Evolutionary conservation across 2,888 invertebrate species (phyloP).

Genomic region (Antitype chi): DNA sequence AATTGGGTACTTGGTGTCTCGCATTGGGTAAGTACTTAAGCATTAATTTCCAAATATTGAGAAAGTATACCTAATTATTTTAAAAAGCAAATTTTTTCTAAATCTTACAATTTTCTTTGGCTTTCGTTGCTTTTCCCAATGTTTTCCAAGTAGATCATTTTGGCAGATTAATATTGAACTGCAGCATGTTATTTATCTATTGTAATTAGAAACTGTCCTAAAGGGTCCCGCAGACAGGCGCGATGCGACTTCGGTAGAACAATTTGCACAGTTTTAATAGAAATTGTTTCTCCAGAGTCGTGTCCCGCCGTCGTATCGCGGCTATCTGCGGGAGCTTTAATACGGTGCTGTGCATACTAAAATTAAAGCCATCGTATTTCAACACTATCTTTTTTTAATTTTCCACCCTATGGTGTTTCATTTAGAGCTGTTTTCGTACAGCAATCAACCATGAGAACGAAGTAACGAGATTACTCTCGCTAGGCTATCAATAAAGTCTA

Average conservation of each 20-base stretch:
- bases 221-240: no score
- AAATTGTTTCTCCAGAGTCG: no score
- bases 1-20: constrained; percentile 32
- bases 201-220: not conserved
- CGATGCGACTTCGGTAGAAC: no score
- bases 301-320: no score
- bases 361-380: not conserved
- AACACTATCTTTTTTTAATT: not conserved
- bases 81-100: no score
- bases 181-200: not conserved
- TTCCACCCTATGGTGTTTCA: no score
- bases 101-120: not conserved
- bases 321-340: no score
- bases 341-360: not conserved
- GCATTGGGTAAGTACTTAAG: constrained; percentile 44
- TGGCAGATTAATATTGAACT: not conserved
- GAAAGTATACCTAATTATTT: not conserved
- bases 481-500: not conserved
- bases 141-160: not conserved
- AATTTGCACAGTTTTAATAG: no score
- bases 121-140: not conserved
- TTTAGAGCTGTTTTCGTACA: not conserved
- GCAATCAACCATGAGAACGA: not conserved
- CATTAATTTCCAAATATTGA: not conserved
- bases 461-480: not conserved